Percentiles rank a stretch among this genome's conserved stretches.
Conservation (phyloP, 2,888 invertebrate species). For the Troides aeacus region DNA sequence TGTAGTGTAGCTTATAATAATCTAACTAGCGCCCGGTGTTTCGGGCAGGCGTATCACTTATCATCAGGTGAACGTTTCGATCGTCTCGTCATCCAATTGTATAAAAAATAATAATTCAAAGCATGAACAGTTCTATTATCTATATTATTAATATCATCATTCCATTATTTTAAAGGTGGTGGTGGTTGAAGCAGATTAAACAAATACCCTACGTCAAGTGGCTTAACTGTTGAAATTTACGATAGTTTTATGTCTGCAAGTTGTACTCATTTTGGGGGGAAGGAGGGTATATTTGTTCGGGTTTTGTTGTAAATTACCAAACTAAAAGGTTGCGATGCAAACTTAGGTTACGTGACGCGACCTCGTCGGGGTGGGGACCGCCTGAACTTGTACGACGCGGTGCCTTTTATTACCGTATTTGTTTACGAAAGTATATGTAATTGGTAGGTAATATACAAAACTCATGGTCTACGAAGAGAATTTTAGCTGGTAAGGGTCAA, state of each 20-base stretch:
- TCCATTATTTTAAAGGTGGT: not conserved
- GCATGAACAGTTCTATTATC: too few species aligned
- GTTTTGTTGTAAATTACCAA: conserved; percentile 35
- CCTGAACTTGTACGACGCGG: conserved; percentile 4
- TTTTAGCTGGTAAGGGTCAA: too few species aligned
- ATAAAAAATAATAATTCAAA: too few species aligned
- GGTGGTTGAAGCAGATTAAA: not conserved
- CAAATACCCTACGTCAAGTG: not conserved
- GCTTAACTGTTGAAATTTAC: conserved; percentile 3
- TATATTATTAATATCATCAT: too few species aligned
- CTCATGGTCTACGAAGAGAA: too few species aligned
- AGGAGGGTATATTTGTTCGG: conserved; percentile 23
- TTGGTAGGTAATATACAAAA: too few species aligned
- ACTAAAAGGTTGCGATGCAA: conserved; percentile 39
- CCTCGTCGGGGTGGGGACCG: conserved; percentile 31
- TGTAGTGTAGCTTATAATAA: too few species aligned
- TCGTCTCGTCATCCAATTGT: too few species aligned
- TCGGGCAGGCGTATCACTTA: too few species aligned
- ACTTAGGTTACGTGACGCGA: conserved; percentile 38
- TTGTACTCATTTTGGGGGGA: conserved; percentile 2
- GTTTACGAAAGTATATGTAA: not conserved
- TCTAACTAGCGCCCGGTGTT: too few species aligned
- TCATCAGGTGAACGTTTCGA: too few species aligned
- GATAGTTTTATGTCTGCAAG: conserved; percentile 15
- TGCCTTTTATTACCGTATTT: conserved; percentile 4